phyloP scores from a whole-genome alignment of 2,113 vertebrate genomes.

The Malurus elegans region DNA sequence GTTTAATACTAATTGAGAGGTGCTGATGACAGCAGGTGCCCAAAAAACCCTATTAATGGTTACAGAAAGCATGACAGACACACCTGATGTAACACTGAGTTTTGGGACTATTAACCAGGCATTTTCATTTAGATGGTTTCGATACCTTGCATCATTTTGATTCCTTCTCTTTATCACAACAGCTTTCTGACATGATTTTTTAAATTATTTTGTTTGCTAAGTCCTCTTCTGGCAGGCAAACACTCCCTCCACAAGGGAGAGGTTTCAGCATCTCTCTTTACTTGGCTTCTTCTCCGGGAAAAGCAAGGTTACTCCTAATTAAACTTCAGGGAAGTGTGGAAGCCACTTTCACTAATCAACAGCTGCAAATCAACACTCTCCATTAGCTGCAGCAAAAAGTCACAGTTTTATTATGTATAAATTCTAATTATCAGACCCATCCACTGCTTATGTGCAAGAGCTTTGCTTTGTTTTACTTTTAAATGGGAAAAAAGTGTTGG shows the following conservation, averaged over 20 bases:
- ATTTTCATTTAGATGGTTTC: not conserved
- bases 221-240: not conserved
- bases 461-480: not conserved
- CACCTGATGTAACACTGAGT: not conserved
- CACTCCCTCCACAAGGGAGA: not conserved
- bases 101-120: not conserved
- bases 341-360: not conserved
- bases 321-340: not conserved
- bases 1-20: not conserved
- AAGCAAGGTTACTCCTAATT: not conserved
- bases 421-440: not conserved
- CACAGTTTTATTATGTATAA: not conserved
- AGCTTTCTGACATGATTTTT: not conserved
- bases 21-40: not conserved
- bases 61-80: not conserved
- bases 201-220: not conserved
- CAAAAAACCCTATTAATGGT: fast-evolving
- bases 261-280: not conserved
- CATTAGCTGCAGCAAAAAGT: not conserved
- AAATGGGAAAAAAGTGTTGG: not conserved
- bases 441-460: not conserved
- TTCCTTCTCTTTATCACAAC: not conserved
- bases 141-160: not conserved
- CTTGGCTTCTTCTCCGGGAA: not conserved
- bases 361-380: not conserved